A percentile compares a stretch with the other conserved stretches of the same genome.
Conservation (phyloP, 2,888 invertebrate species). For the Leucozona laternaria region DNA sequence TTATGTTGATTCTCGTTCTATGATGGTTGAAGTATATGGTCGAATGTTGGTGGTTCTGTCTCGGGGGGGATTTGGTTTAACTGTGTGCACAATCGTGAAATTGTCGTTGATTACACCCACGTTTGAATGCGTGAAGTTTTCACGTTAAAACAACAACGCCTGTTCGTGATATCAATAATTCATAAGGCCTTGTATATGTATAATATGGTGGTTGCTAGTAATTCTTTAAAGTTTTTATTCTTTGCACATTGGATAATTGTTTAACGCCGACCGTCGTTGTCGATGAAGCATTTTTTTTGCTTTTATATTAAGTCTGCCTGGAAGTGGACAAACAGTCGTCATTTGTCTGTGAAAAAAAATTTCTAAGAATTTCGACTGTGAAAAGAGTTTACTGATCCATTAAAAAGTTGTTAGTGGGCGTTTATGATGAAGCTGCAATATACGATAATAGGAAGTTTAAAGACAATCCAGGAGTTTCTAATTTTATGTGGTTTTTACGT, state of each 20-base stretch:
- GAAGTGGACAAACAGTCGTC: slow-evolving; percentile 39
- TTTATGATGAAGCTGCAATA: too few species aligned
- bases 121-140: slow-evolving; percentile 64
- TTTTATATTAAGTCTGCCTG: neutral
- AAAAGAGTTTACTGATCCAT: neutral
- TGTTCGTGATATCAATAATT: slow-evolving; percentile 71
- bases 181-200: slow-evolving; percentile 59
- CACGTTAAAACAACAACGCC: slow-evolving; percentile 69
- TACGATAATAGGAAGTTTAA: too few species aligned
- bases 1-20: slow-evolving; percentile 18
- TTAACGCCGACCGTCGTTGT: slow-evolving; percentile 52
- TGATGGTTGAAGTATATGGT: slow-evolving; percentile 4
- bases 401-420: too few species aligned
- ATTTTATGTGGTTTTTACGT: too few species aligned
- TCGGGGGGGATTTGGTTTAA: slow-evolving; percentile 10
- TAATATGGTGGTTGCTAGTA: slow-evolving; percentile 49
- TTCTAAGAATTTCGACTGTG: slow-evolving; percentile 46
- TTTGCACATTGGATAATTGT: slow-evolving; percentile 54
- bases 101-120: slow-evolving; percentile 67
- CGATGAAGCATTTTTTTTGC: slow-evolving; percentile 24
- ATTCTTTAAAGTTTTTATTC: slow-evolving; percentile 45
- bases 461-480: too few species aligned
- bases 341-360: slow-evolving; percentile 36
- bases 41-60: neutral
- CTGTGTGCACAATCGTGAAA: slow-evolving; percentile 38